A percentile compares a stretch with the other conserved stretches of the same genome.
These are phyloP conservation scores for Tinea pellionella DNA, from an alignment of 2,888 invertebrate species.

Conservation along the genomic window DNA sequence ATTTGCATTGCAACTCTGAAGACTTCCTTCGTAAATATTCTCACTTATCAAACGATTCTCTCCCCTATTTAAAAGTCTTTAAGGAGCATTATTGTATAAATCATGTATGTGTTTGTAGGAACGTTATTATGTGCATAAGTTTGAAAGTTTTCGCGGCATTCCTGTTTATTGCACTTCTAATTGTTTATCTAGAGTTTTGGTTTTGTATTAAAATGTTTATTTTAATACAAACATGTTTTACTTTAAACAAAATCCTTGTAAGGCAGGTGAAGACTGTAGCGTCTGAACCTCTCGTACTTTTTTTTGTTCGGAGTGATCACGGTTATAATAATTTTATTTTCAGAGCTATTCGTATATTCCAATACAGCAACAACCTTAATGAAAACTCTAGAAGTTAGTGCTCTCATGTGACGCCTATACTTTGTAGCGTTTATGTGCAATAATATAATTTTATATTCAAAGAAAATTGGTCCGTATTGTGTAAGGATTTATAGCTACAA, in stretches of 20 bases:
- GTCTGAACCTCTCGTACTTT: too few relatives aligned
- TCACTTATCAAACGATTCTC: neutral
- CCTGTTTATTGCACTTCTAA: constrained; percentile 4
- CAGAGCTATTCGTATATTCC: too few relatives aligned
- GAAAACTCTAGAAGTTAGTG: constrained; percentile 10
- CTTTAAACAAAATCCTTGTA: too few relatives aligned
- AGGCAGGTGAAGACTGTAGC: too few relatives aligned
- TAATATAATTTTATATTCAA: neutral
- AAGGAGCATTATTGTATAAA: neutral
- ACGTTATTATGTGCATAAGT: neutral
- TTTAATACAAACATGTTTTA: too few relatives aligned
- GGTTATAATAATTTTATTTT: too few relatives aligned
- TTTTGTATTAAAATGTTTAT: too few relatives aligned
- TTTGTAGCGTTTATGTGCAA: neutral
- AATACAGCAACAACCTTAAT: neutral
- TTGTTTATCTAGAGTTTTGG: neutral
- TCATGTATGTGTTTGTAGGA: neutral
- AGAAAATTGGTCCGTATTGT: neutral
- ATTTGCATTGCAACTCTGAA: constrained; percentile 10
- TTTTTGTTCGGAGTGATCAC: too few relatives aligned
- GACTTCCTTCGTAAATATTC: neutral
- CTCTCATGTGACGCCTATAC: constrained; percentile 12
- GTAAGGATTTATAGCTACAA: neutral
- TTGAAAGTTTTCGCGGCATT: constrained; percentile 1
- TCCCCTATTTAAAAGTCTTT: neutral